Base-by-base conservation (phyloP, 1,140 invertebrate species). In the Bombus waltoni region DNA sequence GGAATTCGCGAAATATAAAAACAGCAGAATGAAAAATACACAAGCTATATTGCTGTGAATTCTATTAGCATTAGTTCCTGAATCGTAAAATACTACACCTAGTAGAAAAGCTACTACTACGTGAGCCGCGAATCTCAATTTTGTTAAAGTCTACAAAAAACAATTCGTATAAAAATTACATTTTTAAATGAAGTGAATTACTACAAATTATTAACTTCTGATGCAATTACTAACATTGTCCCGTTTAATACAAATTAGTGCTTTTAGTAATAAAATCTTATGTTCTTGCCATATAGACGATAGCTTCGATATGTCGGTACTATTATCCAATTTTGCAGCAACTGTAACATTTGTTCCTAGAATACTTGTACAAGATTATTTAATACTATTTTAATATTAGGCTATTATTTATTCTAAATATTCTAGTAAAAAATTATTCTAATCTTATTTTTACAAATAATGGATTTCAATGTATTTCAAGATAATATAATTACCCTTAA, bases 1-100 rank as follows among this genome's bases (percentile, higher is more conserved):
- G 1, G 98, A 96, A 88, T 98, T 98, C 8, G 97, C 97, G 90
- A 98, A 98, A 95, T 98, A 98, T 2, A 98, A 94, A 93, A 99
- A 98, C 28, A 99, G 94, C 73, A 98, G 94, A 82, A 97, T 97
- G 93, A 98, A 98, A 94, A 98, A 98, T 32, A 98, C 93, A 89
- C 97, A 98, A 53, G 97, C 97, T 9, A 97, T 96, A 91, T 99
- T 99, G 91, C 97, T 97, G 57, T 96, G 96, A 2, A 97, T 96
- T 93, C 98, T 97, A 53, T 95, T 96, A 0, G 97, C 98, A 85
- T 98, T 97, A 81, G 96, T 96, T 9, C 98, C 98, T 80, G 98
- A 97, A 84, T 97, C 96, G 90, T 97, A 97, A 93, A 98, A 99
- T 32, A 98, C 96, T 38, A 97, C 93, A 25, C 98, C 98, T 78